A percentile compares a stretch with the other conserved stretches of the same genome.
Conservation (phyloP, 2,113 vertebrate genomes). For the Euleptes europaea region DNA sequence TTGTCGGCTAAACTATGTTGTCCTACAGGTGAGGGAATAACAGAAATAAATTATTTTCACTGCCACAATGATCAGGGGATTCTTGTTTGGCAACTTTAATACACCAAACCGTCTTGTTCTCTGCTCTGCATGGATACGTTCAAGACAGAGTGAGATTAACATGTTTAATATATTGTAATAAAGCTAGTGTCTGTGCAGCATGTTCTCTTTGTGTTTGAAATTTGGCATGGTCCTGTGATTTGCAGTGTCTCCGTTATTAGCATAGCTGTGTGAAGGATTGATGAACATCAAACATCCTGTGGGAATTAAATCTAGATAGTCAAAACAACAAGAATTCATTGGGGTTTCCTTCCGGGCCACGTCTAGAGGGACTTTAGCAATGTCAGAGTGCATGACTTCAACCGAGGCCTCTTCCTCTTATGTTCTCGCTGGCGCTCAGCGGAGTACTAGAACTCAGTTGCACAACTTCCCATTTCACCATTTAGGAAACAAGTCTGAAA, state of each 20-base stretch:
- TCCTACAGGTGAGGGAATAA: background rate
- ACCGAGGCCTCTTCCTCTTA: background rate
- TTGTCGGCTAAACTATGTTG: background rate
- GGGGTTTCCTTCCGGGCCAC: background rate
- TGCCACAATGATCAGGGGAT: background rate
- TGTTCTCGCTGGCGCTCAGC: background rate
- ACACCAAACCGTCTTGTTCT: background rate
- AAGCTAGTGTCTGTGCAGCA: background rate
- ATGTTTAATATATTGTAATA: background rate
- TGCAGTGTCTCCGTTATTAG: slow-evolving; percentile 4
- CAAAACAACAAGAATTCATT: background rate
- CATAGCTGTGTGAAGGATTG: background rate
- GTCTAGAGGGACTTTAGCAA: background rate
- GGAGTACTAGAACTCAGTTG: background rate
- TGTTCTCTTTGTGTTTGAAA: background rate
- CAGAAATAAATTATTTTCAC: background rate
- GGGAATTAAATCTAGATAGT: background rate
- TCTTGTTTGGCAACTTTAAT: background rate
- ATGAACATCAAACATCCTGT: background rate
- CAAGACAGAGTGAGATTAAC: background rate
- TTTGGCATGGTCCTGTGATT: background rate
- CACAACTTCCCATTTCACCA: background rate
- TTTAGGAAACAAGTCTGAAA: background rate
- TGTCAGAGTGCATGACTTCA: background rate
- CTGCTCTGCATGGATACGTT: background rate